A percentile compares a stretch with the other conserved stretches of the same genome.
phyloP scores from a whole-genome alignment of 2,888 invertebrate species.

The Philaethria dido region DNA sequence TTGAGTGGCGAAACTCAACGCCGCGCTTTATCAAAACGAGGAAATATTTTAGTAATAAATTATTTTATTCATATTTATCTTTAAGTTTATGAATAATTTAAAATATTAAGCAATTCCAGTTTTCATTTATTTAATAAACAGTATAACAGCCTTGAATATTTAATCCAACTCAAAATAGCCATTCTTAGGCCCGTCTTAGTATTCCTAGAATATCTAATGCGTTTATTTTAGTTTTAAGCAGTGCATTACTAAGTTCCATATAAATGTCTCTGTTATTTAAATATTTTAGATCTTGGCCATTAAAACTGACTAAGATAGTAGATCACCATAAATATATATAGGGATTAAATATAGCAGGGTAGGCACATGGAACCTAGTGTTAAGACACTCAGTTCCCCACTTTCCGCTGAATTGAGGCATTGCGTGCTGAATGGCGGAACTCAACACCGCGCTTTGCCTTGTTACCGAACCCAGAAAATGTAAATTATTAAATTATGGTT shows the following conservation, averaged over 20 bases:
- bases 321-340: not conserved
- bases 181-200: not conserved
- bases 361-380: too few relatives aligned
- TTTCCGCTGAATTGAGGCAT: too few relatives aligned
- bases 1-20: too few relatives aligned
- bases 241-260: not conserved
- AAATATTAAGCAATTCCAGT: not conserved
- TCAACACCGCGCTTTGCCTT: too few relatives aligned
- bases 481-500: too few relatives aligned
- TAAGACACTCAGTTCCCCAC: too few relatives aligned
- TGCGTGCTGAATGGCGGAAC: too few relatives aligned
- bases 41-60: not conserved
- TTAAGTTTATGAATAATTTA: not conserved
- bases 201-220: conserved; percentile 1
- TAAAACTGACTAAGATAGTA: not conserved
- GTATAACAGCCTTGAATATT: not conserved
- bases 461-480: too few relatives aligned
- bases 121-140: conserved; percentile 2
- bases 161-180: conserved; percentile 9
- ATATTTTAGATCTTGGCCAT: not conserved
- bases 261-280: not conserved
- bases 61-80: not conserved
- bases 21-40: too few relatives aligned
- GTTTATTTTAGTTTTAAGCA: not conserved
- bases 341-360: too few relatives aligned